Conservation (phyloP, 2,797 vertebrate species). For the Novumbra hubbsi region DNA sequence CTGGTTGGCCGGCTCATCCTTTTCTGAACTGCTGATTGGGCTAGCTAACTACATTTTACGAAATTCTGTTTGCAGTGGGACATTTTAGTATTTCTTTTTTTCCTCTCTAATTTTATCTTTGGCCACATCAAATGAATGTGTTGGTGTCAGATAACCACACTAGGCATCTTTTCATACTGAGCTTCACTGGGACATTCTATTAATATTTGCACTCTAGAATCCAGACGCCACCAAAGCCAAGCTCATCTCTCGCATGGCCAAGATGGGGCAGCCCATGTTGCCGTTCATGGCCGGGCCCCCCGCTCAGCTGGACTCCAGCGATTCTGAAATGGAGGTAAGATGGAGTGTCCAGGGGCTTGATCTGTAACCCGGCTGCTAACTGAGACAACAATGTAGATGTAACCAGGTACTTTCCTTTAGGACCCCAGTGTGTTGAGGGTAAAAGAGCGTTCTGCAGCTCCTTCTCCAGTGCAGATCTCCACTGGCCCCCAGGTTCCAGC, state of each 20-base stretch:
- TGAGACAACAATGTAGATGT: neutral
- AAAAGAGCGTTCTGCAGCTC: conserved; percentile 59
- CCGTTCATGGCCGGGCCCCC: conserved; percentile 81
- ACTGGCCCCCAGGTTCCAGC: conserved; percentile 48
- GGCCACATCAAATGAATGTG: no score
- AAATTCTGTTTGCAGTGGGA: no score
- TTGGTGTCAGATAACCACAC: no score
- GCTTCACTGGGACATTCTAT: no score
- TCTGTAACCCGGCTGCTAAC: neutral
- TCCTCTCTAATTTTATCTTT: no score
- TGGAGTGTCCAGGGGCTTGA: neutral
- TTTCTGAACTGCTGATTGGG: neutral
- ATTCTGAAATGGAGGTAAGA: conserved; percentile 89
- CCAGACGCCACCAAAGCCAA: conserved; percentile 92
- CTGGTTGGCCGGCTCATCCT: no score
- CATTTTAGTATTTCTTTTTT: no score
- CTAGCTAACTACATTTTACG: no score
- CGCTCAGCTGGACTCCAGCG: conserved; percentile 88
- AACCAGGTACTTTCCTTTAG: conserved; percentile 53
- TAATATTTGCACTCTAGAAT: conserved; percentile 69
- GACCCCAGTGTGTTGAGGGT: conserved; percentile 72
- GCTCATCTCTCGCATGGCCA: conserved; percentile 97
- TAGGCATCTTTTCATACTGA: no score
- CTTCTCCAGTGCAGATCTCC: conserved; percentile 64
- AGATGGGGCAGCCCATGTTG: conserved; percentile 97